Evolutionary conservation across 2,797 vertebrate genomes (phyloP).

Genomic region (Stomatorhinus walkeri): DNA sequence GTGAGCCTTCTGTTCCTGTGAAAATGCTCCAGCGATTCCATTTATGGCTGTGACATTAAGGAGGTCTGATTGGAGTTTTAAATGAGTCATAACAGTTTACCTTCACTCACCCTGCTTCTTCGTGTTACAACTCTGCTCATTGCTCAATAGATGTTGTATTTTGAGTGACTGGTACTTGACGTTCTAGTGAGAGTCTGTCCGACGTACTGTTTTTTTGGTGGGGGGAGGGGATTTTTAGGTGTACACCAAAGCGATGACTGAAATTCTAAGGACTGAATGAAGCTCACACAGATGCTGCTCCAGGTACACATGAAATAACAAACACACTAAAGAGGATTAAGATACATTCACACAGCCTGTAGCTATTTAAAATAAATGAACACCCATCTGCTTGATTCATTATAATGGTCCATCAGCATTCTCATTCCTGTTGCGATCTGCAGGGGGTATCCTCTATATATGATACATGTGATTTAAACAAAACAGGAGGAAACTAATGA

Average conservation of each 20-base stretch:
- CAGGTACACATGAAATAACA: neutral
- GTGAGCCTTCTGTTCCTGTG: neutral
- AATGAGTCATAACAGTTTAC: conserved; percentile 17
- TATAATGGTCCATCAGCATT: neutral
- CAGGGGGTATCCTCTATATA: neutral
- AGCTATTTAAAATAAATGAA: neutral
- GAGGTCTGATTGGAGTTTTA: conserved; percentile 13
- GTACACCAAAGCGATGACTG: neutral
- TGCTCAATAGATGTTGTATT: neutral
- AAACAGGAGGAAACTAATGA: neutral
- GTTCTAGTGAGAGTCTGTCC: neutral
- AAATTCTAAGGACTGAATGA: neutral
- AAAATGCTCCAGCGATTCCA: neutral
- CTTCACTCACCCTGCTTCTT: neutral
- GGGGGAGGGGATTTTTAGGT: neutral
- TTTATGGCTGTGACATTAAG: neutral
- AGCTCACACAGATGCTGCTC: neutral
- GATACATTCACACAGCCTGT: neutral
- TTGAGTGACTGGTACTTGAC: neutral
- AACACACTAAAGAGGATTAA: neutral
- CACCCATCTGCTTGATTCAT: neutral
- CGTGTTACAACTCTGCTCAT: neutral
- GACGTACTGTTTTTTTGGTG: neutral
- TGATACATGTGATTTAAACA: neutral
- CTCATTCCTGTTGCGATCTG: neutral